Evolutionary conservation across 2,797 vertebrate genomes (phyloP), one percentile per base, ranked within the genome.

Genomic region (Coccyzus lansbergi): DNA sequence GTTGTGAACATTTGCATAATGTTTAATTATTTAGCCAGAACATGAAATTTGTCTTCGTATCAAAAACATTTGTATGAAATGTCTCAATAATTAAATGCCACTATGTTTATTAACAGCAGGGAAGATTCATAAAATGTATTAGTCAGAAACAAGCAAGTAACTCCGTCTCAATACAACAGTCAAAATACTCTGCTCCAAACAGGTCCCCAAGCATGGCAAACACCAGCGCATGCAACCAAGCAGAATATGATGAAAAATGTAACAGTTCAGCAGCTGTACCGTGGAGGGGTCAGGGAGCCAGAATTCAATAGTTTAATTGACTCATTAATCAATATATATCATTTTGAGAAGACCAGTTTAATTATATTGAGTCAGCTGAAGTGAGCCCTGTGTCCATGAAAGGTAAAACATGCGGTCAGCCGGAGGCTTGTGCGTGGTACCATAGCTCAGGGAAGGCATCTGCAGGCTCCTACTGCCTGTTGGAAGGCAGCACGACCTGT

Each of bases 31-130:
- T 96, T 91, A 93, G 76, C 56, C 82, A 81, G 70, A 95, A 93
- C 89, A 96, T 86, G 86, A 88, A 90, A 93, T 79, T 88, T 79
- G 52, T 79, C 77, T 91, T 83, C 88, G 38, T 86, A 74, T 95
- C 83, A 77, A 95, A 95, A 94, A 63, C 44, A 60, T 88, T 88
- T 92, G 79, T 77, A 58, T 92, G 77, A 95, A 93, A 93, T 76
- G 70, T 88, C 95, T 96, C 91, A 92, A 93, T 95, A 96, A 95
- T 95, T 96, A 93, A 96, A 94, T 56, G 79, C 67, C 60, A 64
- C 91, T 93, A 63, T 91, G 88, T 92, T 95, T 95, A 93, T 94
- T 93, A 95, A 81, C 91, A 95, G 83, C 63, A 63, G 77, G 89
- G 83, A 88, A 86, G 74, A 67, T 85, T 92, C 83, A 79, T 91